These are phyloP conservation scores for Drosophila littoralis DNA, from an alignment of 1,140 invertebrate genomes.

Conservation along the genomic window DNA sequence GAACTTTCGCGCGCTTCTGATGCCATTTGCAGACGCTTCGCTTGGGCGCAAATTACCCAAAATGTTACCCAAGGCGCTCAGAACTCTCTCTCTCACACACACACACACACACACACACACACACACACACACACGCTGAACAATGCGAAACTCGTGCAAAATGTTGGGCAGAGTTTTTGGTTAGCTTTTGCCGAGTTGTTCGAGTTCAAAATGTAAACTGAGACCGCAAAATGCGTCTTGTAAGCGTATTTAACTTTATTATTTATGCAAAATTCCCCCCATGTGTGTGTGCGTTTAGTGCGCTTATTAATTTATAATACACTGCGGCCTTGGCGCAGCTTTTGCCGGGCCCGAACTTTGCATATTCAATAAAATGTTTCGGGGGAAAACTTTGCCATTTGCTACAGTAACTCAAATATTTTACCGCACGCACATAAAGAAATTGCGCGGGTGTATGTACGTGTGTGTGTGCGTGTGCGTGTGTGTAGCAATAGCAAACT, in stretches of 20 bases:
- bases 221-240: slow-evolving; percentile 68
- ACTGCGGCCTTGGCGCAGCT: slow-evolving; percentile 68
- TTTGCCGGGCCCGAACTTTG: slow-evolving; percentile 54
- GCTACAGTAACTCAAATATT: slow-evolving; percentile 9
- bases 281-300: slow-evolving; percentile 41
- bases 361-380: slow-evolving; percentile 67
- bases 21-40: slow-evolving; percentile 48
- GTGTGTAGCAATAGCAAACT: slow-evolving; percentile 46
- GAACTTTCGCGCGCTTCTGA: slow-evolving; percentile 52
- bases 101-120: neutral
- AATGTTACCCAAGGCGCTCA: slow-evolving; percentile 67
- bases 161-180: slow-evolving; percentile 42
- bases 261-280: slow-evolving; percentile 62
- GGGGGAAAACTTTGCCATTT: slow-evolving; percentile 53
- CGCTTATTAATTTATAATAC: slow-evolving; percentile 83
- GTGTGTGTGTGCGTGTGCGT: neutral
- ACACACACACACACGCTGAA: slow-evolving; percentile 11
- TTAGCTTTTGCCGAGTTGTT: slow-evolving; percentile 46
- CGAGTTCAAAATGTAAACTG: slow-evolving; percentile 42
- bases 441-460: neutral
- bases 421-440: slow-evolving; percentile 17
- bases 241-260: slow-evolving; percentile 83
- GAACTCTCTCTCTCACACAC: slow-evolving; percentile 19
- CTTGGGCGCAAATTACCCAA: slow-evolving; percentile 64
- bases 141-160: slow-evolving; percentile 30